A percentile compares a stretch with the other conserved stretches of the same genome.
Conservation (phyloP, 2,888 invertebrate species). For the Harmothoe impar region DNA sequence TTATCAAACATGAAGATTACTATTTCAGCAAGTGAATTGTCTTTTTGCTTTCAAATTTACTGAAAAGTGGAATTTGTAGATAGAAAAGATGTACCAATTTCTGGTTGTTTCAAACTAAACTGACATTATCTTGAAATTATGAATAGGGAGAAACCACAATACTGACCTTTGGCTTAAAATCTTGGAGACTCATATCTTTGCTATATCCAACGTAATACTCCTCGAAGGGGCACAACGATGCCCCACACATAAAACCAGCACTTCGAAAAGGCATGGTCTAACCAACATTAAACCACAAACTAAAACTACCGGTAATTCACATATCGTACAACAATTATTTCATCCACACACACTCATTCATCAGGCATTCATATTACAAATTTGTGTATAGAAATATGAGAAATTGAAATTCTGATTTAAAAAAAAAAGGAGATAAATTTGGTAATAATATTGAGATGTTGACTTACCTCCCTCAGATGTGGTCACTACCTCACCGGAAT, state of each 20-base stretch:
- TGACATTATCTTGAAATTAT: not conserved
- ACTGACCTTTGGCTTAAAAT: not conserved
- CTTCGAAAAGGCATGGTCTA: not conserved
- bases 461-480: constrained; percentile 51
- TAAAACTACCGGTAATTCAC: too few relatives aligned
- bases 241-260: not conserved
- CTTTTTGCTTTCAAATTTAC: too few relatives aligned
- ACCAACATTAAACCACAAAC: not conserved
- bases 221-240: not conserved
- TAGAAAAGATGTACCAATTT: not conserved
- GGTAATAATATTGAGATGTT: not conserved
- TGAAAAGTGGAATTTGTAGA: too few relatives aligned
- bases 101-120: not conserved
- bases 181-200: constrained; percentile 1
- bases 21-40: too few relatives aligned
- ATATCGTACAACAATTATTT: not conserved
- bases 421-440: not conserved
- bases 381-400: not conserved
- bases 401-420: not conserved
- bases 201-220: constrained; percentile 6
- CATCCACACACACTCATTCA: constrained; percentile 32
- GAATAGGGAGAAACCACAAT: not conserved
- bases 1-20: too few relatives aligned
- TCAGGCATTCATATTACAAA: not conserved
- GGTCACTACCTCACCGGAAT: constrained; percentile 46